phyloP scores from a whole-genome alignment of 2,797 vertebrate genomes.

The Chromis chromis region DNA sequence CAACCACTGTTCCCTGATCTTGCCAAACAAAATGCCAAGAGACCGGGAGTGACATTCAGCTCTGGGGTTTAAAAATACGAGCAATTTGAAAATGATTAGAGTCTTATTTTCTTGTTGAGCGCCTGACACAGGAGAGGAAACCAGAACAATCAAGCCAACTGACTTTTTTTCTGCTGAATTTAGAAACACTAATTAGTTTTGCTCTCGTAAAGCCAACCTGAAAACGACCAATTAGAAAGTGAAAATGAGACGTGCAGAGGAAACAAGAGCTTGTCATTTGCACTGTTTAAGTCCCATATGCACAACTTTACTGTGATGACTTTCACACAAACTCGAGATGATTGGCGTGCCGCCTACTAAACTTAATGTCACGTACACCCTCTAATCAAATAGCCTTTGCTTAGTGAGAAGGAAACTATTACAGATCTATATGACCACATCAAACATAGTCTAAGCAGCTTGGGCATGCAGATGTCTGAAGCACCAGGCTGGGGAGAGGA shows the following conservation, averaged over 20 bases:
- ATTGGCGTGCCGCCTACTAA: constrained; percentile 54
- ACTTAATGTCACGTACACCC: constrained; percentile 53
- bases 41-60: constrained; percentile 79
- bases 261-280: constrained; percentile 83
- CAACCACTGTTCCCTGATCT: constrained; percentile 70
- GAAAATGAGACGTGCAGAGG: constrained; percentile 82
- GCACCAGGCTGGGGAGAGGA: constrained; percentile 62
- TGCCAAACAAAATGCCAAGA: constrained; percentile 83
- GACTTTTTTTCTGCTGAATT: constrained; percentile 82
- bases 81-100: constrained; percentile 83
- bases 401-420: constrained; percentile 62
- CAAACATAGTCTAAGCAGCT: constrained; percentile 63
- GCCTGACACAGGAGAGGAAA: constrained; percentile 85
- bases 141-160: constrained; percentile 84
- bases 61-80: constrained; percentile 78
- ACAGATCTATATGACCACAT: constrained; percentile 71
- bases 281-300: constrained; percentile 76
- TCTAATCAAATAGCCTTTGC: constrained; percentile 52
- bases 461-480: constrained; percentile 70
- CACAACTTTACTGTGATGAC: constrained; percentile 72
- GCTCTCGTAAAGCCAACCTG: constrained; percentile 88
- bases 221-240: constrained; percentile 89
- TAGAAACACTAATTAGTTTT: constrained; percentile 91
- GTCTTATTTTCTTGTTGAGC: constrained; percentile 84
- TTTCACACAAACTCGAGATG: constrained; percentile 58